Conservation (phyloP, 2,797 vertebrate genomes). For the Coregonus suidteri region DNA sequence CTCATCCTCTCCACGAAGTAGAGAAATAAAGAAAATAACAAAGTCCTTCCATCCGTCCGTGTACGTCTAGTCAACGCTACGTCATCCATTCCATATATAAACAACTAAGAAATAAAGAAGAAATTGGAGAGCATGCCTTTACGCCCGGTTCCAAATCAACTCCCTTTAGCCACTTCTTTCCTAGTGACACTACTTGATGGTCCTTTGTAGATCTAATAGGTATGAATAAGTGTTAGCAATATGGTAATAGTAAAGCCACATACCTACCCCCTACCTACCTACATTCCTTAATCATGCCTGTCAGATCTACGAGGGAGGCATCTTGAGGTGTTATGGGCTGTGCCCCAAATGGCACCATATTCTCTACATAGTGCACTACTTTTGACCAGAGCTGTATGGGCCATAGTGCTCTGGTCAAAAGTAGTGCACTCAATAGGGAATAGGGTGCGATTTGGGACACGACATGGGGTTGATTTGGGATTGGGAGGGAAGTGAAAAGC, state of each 20-base stretch:
- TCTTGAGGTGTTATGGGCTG: constrained; percentile 54
- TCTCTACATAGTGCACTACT: constrained; percentile 22
- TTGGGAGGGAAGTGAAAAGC: constrained; percentile 64
- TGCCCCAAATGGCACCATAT: constrained; percentile 67
- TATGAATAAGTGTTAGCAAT: constrained; percentile 65
- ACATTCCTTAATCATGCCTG: not conserved
- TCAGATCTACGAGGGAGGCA: constrained; percentile 31
- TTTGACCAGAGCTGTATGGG: not conserved
- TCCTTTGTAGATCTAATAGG: constrained; percentile 67
- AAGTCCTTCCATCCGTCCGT: not conserved
- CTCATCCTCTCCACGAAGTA: constrained; percentile 98
- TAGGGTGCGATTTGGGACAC: constrained; percentile 61
- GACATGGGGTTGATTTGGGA: constrained; percentile 69
- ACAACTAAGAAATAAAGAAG: constrained; percentile 63
- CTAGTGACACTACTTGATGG: constrained; percentile 34
- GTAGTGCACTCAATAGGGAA: not conserved
- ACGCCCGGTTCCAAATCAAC: constrained; percentile 39
- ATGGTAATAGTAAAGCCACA: constrained; percentile 42
- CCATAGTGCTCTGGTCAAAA: not conserved
- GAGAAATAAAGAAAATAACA: constrained; percentile 54
- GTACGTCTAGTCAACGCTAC: constrained; percentile 45
- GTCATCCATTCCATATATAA: constrained; percentile 73
- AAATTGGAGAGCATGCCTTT: constrained; percentile 63
- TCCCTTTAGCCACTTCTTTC: constrained; percentile 49
- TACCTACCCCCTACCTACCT: constrained; percentile 1